Evolutionary conservation across 2,888 invertebrate species (phyloP).

Genomic region (Globia sparganii): DNA sequence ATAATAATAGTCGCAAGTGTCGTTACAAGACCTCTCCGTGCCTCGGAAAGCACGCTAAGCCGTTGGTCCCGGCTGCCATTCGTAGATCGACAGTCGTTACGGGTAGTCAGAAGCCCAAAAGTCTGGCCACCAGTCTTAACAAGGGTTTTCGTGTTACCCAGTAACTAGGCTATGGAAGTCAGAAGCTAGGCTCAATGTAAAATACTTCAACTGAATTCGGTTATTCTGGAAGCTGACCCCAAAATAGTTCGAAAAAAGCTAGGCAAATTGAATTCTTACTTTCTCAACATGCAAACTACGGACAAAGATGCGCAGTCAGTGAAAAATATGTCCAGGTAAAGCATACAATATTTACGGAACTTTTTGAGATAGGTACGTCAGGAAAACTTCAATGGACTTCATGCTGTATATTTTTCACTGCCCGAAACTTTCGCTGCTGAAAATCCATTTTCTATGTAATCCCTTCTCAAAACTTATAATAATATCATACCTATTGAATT

Average conservation of each 20-base stretch:
- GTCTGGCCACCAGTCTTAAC: neutral
- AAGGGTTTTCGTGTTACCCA: neutral
- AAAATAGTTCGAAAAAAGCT: neutral
- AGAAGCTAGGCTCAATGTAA: too few relatives aligned
- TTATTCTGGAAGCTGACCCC: too few relatives aligned
- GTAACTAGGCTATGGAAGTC: neutral
- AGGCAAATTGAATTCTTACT: neutral
- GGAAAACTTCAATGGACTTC: slow-evolving; percentile 9
- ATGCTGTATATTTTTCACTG: neutral
- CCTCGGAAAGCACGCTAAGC: neutral
- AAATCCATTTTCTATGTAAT: neutral
- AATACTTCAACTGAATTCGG: too few relatives aligned
- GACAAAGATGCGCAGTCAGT: neutral
- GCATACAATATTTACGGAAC: neutral
- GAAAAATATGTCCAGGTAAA: neutral
- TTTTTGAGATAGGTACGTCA: too few relatives aligned
- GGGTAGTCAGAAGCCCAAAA: neutral
- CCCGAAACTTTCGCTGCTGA: neutral
- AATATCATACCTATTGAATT: neutral
- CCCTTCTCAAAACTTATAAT: neutral
- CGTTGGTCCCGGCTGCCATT: neutral
- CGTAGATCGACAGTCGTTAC: neutral
- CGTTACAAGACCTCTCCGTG: neutral
- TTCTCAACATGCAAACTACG: neutral
- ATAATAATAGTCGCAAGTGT: neutral